Percentiles rank a stretch among this genome's conserved stretches.
Conservation (phyloP, 2,113 vertebrate species). For the Procavia capensis region DNA sequence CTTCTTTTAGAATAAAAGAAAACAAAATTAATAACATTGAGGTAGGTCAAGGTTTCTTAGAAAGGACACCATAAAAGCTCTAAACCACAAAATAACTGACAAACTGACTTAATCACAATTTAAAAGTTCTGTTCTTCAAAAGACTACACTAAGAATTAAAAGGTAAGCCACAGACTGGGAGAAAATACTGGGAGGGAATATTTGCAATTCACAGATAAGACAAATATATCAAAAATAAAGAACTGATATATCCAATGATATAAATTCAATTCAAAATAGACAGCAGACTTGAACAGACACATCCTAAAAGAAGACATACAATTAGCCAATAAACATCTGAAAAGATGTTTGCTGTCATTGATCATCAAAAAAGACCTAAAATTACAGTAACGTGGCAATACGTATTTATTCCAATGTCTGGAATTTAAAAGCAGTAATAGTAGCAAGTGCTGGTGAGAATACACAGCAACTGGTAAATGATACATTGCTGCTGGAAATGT, state of each 20-base stretch:
- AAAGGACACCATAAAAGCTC: not conserved
- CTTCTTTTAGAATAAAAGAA: not conserved
- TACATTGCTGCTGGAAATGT: not conserved
- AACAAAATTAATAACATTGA: not conserved
- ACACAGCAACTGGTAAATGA: not conserved
- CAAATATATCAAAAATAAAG: not conserved
- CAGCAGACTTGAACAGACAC: not conserved
- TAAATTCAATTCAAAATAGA: not conserved
- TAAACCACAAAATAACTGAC: not conserved
- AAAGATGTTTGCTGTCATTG: not conserved
- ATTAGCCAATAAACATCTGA: not conserved
- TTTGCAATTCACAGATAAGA: not conserved
- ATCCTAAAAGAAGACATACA: not conserved
- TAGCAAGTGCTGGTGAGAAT: too few species aligned
- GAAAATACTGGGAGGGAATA: not conserved
- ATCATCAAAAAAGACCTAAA: not conserved
- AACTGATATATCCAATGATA: not conserved
- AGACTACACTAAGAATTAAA: not conserved
- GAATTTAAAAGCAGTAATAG: not conserved
- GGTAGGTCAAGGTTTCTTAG: not conserved
- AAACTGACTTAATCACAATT: not conserved
- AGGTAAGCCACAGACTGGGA: not conserved
- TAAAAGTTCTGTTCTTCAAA: not conserved
- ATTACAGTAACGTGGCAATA: not conserved
- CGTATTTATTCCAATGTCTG: not conserved